Evolutionary conservation across 2,113 vertebrate species (phyloP).

Genomic region (Corynorhinus townsendii): DNA sequence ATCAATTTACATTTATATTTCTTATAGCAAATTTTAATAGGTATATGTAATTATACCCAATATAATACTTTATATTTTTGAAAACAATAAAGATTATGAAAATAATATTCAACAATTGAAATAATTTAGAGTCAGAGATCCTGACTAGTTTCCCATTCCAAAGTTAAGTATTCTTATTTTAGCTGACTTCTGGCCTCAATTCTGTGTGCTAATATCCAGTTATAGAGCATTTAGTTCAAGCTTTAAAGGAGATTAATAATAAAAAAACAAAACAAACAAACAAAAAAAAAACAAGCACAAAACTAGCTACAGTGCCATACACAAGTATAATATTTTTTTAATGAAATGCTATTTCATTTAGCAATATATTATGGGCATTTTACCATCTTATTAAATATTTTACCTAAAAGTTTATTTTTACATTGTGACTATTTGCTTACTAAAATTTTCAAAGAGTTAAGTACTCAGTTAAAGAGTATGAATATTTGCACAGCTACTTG

Average conservation of each 20-base stretch:
- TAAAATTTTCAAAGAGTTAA: not conserved
- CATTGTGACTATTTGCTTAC: not conserved
- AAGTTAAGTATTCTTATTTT: not conserved
- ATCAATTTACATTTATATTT: not conserved
- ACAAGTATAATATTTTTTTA: not conserved
- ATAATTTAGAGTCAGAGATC: not conserved
- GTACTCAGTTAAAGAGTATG: not conserved
- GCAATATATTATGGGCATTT: not conserved
- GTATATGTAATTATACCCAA: not conserved
- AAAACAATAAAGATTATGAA: constrained; percentile 26
- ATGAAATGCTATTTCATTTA: not conserved
- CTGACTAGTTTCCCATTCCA: not conserved
- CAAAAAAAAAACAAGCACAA: not conserved
- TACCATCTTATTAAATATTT: not conserved
- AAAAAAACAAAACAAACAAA: not conserved
- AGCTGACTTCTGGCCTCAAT: not conserved
- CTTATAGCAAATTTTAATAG: not conserved
- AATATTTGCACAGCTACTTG: not conserved
- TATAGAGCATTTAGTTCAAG: not conserved
- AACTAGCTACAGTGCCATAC: not conserved
- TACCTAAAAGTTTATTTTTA: not conserved
- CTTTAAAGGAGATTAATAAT: not conserved
- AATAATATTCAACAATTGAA: not conserved
- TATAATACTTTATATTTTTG: not conserved
- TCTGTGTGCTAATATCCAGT: not conserved